Evolutionary conservation across 2,797 vertebrate genomes (phyloP).

Genomic region (Loriculus beryllinus): DNA sequence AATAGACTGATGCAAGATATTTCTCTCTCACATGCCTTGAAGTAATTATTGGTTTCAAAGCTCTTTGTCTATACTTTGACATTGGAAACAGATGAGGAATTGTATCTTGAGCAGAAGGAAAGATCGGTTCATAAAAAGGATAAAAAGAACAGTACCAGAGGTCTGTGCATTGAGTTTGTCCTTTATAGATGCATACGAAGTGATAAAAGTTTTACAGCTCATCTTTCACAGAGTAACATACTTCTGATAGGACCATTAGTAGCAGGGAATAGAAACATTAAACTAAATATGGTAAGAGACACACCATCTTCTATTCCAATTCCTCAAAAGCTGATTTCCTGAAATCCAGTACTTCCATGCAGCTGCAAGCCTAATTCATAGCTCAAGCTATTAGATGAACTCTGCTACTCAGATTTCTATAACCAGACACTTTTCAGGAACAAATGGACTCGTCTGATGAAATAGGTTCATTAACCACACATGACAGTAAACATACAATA

Average conservation of each 20-base stretch:
- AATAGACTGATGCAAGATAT: neutral
- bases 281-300: neutral
- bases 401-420: neutral
- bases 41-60: conserved; percentile 25
- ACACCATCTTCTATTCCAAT: rapidly evolving
- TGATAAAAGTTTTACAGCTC: neutral
- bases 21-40: neutral
- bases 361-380: neutral
- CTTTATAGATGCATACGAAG: neutral
- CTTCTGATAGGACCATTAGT: neutral
- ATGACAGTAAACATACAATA: neutral
- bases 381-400: neutral
- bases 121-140: neutral
- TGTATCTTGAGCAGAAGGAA: neutral
- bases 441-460: neutral
- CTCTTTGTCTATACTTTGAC: conserved; percentile 21
- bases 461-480: neutral
- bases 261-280: neutral
- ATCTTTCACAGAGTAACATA: neutral
- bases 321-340: neutral
- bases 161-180: neutral
- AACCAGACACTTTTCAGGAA: neutral
- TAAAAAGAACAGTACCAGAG: neutral
- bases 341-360: neutral
- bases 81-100: conserved; percentile 27